Evolutionary conservation across 2,113 vertebrate genomes (phyloP).

Genomic region (Merops nubicus): DNA sequence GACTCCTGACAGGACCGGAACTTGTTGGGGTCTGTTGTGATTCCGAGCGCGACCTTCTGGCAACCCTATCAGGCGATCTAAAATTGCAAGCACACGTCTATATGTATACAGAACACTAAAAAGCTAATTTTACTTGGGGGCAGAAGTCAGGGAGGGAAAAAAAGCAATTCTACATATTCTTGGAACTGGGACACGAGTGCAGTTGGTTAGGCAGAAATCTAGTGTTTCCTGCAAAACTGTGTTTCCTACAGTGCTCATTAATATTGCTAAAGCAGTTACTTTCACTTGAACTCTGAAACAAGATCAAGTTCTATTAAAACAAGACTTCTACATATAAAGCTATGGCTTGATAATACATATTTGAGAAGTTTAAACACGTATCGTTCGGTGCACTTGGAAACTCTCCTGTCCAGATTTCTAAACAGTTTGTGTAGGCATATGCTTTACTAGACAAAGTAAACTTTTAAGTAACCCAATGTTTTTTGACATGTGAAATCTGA

Average conservation of each 20-base stretch:
- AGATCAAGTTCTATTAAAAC: not conserved
- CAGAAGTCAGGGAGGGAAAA: not conserved
- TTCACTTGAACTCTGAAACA: not conserved
- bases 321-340: not conserved
- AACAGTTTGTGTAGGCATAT: not conserved
- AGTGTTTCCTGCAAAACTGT: not conserved
- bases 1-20: slow-evolving; percentile 78
- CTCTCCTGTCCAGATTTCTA: not conserved
- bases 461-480: not conserved
- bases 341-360: not conserved
- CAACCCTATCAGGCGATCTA: slow-evolving; percentile 85
- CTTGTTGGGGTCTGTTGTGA: slow-evolving; percentile 84
- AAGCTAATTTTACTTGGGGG: not conserved
- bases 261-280: not conserved
- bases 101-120: not conserved
- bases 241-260: not conserved
- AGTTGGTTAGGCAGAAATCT: not conserved
- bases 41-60: slow-evolving; percentile 86
- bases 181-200: not conserved
- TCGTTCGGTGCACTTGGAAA: not conserved
- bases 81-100: not conserved
- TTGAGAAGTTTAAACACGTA: fast-evolving
- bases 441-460: not conserved
- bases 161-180: not conserved
- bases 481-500: not conserved